Evolutionary conservation across 2,797 vertebrate species (phyloP).

Genomic region (Ctenopoma multispine): DNA sequence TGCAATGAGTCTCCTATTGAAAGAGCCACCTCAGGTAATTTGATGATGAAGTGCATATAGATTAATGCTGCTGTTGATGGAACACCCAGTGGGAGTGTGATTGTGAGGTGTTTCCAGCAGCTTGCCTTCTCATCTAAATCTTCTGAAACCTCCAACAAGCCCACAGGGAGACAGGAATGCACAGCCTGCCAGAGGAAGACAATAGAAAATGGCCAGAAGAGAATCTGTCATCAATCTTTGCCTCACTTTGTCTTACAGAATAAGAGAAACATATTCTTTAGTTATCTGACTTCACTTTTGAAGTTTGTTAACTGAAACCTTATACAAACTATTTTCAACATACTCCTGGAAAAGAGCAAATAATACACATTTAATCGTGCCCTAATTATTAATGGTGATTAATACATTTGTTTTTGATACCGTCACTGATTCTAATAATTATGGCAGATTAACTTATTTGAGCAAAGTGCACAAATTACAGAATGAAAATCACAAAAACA

Average conservation of each 20-base stretch:
- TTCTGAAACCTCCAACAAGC: constrained; percentile 72
- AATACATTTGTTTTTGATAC: too few relatives aligned
- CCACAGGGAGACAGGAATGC: constrained; percentile 64
- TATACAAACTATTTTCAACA: background rate
- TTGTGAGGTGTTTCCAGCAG: constrained; percentile 75
- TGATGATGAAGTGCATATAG: constrained; percentile 69
- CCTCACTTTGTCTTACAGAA: constrained; percentile 55
- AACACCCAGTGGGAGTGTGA: constrained; percentile 76
- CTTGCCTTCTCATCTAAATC: constrained; percentile 74
- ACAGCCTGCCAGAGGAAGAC: constrained; percentile 71
- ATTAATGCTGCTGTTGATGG: constrained; percentile 73
- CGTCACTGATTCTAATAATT: too few relatives aligned
- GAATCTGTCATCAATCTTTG: constrained; percentile 68
- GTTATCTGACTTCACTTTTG: constrained; percentile 40
- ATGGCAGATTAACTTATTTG: too few relatives aligned
- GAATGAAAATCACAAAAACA: too few relatives aligned
- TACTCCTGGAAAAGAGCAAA: background rate
- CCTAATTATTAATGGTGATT: too few relatives aligned
- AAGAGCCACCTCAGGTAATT: constrained; percentile 67
- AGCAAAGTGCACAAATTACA: too few relatives aligned
- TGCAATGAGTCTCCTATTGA: constrained; percentile 39
- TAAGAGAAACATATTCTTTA: constrained; percentile 55
- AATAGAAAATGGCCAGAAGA: constrained; percentile 70
- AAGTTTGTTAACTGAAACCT: background rate
- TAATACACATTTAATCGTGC: background rate